phyloP scores from a whole-genome alignment of 2,113 vertebrate species.

The Pogonocichla stellata region DNA sequence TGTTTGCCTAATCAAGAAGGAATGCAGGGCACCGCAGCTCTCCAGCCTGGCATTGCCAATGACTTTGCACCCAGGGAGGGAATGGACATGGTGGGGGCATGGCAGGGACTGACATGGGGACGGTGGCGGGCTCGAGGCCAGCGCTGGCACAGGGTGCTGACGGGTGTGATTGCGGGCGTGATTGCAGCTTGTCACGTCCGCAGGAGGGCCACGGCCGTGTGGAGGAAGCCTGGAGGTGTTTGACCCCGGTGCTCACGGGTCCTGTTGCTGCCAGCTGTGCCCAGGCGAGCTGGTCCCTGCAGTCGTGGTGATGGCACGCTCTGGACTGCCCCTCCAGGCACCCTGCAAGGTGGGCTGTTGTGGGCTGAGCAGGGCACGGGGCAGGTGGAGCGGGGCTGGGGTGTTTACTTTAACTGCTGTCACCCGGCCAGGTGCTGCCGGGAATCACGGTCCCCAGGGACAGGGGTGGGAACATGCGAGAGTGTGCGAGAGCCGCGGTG shows the following conservation, averaged over 20 bases:
- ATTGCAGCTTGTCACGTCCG: conserved; percentile 51
- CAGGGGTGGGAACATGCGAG: background rate
- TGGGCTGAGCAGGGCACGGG: background rate
- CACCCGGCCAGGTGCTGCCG: conserved; percentile 9
- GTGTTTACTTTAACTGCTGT: conserved; percentile 27
- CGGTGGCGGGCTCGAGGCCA: rapidly evolving
- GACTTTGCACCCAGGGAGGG: background rate
- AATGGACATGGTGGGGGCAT: rapidly evolving
- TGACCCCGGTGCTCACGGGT: background rate
- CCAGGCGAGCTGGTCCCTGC: rapidly evolving
- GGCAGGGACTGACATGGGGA: background rate
- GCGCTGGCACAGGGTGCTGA: background rate
- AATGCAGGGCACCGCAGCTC: background rate
- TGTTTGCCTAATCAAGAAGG: background rate
- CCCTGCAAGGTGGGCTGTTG: background rate
- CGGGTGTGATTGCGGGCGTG: background rate
- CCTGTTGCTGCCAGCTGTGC: rapidly evolving
- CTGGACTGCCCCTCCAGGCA: rapidly evolving
- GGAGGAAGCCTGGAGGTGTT: background rate
- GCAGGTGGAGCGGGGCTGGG: background rate
- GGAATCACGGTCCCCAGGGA: background rate
- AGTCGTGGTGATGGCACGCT: rapidly evolving
- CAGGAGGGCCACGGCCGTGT: background rate
- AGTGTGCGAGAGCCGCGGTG: background rate
- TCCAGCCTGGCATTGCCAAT: background rate